These are phyloP conservation scores for Sphaeramia orbicularis DNA, from an alignment of 2,797 vertebrate genomes.

Conservation along the genomic window DNA sequence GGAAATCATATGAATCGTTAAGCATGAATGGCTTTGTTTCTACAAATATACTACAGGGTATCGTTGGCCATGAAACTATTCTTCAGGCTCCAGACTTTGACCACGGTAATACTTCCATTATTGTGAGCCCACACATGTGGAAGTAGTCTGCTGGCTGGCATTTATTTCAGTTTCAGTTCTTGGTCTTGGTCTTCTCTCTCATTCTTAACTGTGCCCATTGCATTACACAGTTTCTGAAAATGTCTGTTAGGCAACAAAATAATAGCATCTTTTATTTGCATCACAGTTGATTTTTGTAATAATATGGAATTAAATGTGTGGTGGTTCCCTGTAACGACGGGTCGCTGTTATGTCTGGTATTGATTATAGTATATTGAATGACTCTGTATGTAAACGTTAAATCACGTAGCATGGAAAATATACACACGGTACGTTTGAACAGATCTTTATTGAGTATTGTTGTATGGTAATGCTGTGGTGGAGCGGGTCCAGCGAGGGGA, in stretches of 20 bases:
- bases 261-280: not conserved
- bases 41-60: not conserved
- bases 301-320: not conserved
- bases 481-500: no score
- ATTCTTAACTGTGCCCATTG: not conserved
- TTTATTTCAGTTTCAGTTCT: constrained; percentile 53
- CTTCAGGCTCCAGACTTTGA: not conserved
- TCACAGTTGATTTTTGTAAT: not conserved
- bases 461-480: no score
- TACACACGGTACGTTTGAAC: no score
- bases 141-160: not conserved
- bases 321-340: no score
- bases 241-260: constrained; percentile 1
- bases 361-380: no score
- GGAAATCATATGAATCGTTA: no score
- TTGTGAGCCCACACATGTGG: not conserved
- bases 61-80: no score
- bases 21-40: not conserved
- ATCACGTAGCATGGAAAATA: no score
- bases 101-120: constrained; percentile 5
- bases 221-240: constrained; percentile 14
- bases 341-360: no score
- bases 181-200: constrained; percentile 18
- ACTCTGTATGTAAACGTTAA: no score
- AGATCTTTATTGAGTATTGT: no score